phyloP scores from a whole-genome alignment of 2,797 vertebrate genomes.

The Pantherophis vulpinus region DNA sequence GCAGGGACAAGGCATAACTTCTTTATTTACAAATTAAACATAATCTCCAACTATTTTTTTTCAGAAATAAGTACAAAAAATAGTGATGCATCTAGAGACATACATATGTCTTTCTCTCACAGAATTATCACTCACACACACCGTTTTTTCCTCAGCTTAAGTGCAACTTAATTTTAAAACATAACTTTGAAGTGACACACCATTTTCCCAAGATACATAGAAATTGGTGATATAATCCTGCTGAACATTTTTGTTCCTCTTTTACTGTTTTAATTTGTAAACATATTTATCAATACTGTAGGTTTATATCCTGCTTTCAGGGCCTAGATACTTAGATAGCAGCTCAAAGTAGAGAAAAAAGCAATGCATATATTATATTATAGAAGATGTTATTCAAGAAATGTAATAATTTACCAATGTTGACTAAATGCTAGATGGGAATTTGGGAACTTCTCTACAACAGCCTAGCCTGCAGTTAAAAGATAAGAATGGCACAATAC shows the following conservation, averaged over 20 bases:
- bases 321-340: not conserved
- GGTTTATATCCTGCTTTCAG: not conserved
- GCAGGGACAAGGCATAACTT: not conserved
- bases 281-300: not conserved
- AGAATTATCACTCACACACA: not conserved
- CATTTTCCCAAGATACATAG: not conserved
- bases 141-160: not conserved
- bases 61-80: not conserved
- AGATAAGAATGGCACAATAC: not conserved
- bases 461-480: not conserved
- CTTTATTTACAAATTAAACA: not conserved
- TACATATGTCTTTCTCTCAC: not conserved
- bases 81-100: not conserved
- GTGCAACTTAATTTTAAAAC: not conserved
- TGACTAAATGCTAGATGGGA: not conserved
- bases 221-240: not conserved
- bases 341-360: not conserved
- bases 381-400: not conserved
- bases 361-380: not conserved
- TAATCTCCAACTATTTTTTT: not conserved
- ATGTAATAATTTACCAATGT: not conserved
- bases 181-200: not conserved
- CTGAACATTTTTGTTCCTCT: not conserved
- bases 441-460: not conserved
- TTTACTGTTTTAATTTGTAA: not conserved